Conservation (phyloP, 2,113 vertebrate genomes). For the Caracal caracal region DNA sequence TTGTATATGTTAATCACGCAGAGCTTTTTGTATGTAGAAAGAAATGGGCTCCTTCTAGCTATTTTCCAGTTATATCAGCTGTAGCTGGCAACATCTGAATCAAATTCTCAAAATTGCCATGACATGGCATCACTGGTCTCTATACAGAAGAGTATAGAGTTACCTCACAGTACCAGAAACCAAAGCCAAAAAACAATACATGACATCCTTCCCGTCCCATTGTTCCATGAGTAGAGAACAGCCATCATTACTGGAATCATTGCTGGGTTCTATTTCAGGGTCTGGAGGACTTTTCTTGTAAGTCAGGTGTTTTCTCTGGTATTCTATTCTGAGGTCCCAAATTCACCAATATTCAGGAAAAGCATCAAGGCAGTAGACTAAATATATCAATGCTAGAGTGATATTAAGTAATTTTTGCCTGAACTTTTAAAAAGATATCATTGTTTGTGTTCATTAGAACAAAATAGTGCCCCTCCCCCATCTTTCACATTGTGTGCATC, state of each 20-base stretch:
- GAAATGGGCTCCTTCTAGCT: background rate
- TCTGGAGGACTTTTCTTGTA: background rate
- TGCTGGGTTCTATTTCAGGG: background rate
- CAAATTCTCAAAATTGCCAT: background rate
- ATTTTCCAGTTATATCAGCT: background rate
- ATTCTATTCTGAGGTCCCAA: background rate
- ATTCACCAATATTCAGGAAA: background rate
- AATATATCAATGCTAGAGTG: background rate
- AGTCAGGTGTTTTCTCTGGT: background rate
- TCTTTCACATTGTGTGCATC: background rate
- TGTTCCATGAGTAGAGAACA: background rate
- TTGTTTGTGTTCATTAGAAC: background rate
- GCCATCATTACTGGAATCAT: background rate
- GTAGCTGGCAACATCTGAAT: background rate
- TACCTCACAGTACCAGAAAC: background rate
- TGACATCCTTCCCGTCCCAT: background rate
- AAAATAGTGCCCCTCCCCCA: too few species aligned
- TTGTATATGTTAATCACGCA: background rate
- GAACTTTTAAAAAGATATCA: background rate
- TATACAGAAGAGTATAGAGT: background rate
- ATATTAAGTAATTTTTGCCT: background rate
- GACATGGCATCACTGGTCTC: background rate
- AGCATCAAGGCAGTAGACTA: background rate
- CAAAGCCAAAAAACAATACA: background rate
- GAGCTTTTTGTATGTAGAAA: background rate